Percentiles rank a stretch among this genome's conserved stretches.
These are phyloP conservation scores for Ptychobarbus kaznakovi DNA, from an alignment of 2,797 vertebrate species.

Conservation along the genomic window DNA sequence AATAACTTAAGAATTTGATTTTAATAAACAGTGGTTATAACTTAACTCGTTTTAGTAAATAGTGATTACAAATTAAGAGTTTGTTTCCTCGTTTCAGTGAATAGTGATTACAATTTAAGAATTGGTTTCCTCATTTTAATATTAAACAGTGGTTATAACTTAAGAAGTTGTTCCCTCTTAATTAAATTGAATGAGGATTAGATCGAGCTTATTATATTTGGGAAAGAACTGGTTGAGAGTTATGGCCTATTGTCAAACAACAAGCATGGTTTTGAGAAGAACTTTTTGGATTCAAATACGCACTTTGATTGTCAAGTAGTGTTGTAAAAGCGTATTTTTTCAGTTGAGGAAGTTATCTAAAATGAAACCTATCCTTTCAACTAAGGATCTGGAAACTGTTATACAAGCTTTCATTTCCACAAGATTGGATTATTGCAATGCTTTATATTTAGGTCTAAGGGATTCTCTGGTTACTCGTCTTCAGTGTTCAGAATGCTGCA, in stretches of 20 bases:
- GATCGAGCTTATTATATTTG: not conserved
- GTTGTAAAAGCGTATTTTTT: not conserved
- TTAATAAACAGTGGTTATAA: no score
- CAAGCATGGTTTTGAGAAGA: no score
- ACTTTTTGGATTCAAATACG: not conserved
- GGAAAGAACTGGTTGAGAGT: no score
- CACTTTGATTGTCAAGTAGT: not conserved
- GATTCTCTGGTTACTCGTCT: not conserved
- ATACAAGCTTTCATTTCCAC: not conserved
- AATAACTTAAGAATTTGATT: no score
- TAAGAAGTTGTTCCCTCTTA: no score
- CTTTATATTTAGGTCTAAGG: not conserved
- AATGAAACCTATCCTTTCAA: not conserved
- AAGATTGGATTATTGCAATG: not conserved
- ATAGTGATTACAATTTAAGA: no score
- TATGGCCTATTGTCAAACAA: no score
- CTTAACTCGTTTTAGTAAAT: no score
- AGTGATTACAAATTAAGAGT: no score
- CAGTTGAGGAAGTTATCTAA: not conserved
- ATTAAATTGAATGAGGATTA: not conserved
- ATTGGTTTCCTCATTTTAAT: no score
- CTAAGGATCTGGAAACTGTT: not conserved
- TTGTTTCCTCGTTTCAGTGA: no score
- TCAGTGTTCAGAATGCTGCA: not conserved
- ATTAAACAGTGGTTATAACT: no score